Base-by-base conservation (phyloP, 2,113 vertebrate species). In the Hiodon tergisus region DNA sequence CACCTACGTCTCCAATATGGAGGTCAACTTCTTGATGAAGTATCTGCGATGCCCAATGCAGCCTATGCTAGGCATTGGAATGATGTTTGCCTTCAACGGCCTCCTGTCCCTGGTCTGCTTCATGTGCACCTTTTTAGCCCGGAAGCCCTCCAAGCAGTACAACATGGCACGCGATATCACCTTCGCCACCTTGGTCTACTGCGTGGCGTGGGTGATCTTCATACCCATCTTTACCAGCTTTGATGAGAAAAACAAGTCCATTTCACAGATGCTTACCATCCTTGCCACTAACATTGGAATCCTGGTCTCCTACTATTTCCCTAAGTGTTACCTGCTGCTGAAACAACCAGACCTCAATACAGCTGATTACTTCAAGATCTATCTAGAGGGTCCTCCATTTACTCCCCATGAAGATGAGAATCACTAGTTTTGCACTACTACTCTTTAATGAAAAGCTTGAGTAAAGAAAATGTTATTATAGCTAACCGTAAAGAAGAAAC, bases 71-170 rank as follows among this genome's bases (percentile, higher is more conserved):
- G 86, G 85, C 71, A 88, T 95, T 0, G 80, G 83, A 16, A 7
- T 95, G 3, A 81, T 94, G 80, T 92, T 95, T 0, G 81, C 86
- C 48, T 79, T 82, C 77, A 94, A 93, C 0, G 5, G n/a, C 60
- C 14, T 67, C 4, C 61, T 95, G 78, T 85, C 90, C 0, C 81
- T 93, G 11, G 4, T 79, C 8, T 95, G 93, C 0, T 94, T 97
- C 80, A 92, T 97, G 73, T 89, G 91, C 84, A 96, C 94, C 0
- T 98, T 97, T 86, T 93, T 95, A 91, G 94, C 93, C 0, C 85
- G 85, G 11, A 89, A 85, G 10, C 82, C 78, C 0, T 84, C 83
- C 0, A 85, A 83, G 53, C 89, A 82, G 76, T 95, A 95, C 78
- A 95, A 94, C 17, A 13, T 90, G 0, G 93, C 95, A 70, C 88